Evolutionary conservation across 1,140 invertebrate species (phyloP), one percentile per base, ranked within the genome.

Genomic region (Drosophila funebris): DNA sequence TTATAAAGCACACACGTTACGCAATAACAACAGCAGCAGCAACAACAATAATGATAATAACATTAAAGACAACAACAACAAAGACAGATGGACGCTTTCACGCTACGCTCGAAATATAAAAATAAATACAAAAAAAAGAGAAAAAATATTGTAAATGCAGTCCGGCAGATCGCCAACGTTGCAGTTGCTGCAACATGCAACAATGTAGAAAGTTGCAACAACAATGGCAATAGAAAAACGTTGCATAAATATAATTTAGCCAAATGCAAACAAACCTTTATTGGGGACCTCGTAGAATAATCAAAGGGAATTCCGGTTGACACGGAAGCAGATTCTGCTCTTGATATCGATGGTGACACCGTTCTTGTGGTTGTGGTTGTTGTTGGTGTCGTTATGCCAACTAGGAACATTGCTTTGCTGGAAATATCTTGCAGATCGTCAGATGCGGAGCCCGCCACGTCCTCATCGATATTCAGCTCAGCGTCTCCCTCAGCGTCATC

Each of bases 61-160:
- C n/a, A n/a, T n/a, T n/a, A n/a, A n/a, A n/a, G n/a, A n/a, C 29
- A 66, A 48, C 20, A 66, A 13, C n/a, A 68, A 22, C 9, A 6
- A 20, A 22, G 33, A 66, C 53, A 60, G n/a, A 43, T 31, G 20
- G 24, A 18, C 61, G 66, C 81, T 85, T 87, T 85, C 82, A 85
- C 82, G 81, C 70, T 70, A 87, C 82, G 77, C 77, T 85, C 70
- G 82, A 69, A 48, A 66, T 61, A 76, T 79, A 63, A 72, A 78
- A 69, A 82, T 75, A 78, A 78, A 70, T 50, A 62, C 44, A 22
- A 79, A 74, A 77, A 56, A 43, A 37, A 58, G 1, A 31, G 62
- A 48, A 43, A 37, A 64, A 75, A 67, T 71, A n/a, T n/a, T n/a
- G n/a, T n/a, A 76, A 63, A 57, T 46, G 76, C 81, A 78, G 53